Base-by-base conservation (phyloP, 2,797 vertebrate genomes). In the Rhyacichthys aspro region DNA sequence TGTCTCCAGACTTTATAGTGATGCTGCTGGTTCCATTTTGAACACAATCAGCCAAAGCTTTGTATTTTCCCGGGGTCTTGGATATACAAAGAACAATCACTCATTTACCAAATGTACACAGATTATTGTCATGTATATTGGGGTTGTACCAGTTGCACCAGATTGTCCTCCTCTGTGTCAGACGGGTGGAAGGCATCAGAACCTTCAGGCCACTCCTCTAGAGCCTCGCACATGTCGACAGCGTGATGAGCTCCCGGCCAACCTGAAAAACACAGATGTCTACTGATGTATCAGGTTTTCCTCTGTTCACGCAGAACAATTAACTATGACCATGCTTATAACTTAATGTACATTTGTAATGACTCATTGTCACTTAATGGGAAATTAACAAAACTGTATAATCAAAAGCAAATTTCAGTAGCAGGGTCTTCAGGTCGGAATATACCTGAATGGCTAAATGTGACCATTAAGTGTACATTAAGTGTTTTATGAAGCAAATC, bases 11-110 rank as follows among this genome's bases (percentile, higher is more conserved):
- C 87, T 92, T 96, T 84, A 97, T 87, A 72, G 91, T 79, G 67
- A 96, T 63, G 56, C 94, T 93, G 76, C 95, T 91, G 9, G 91
- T 90, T 58, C 87, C 91, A 5, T 89, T 92, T 71, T 86, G 92
- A 64, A 85, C 91, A 80, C 88, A 93, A 79, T 96, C 93, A 56
- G 90, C 89, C 76, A 92, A 81, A 66, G 92, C 93, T 79, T 85
- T 93, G 80, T 94, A 96, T 81, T 87, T 94, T 69, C 95, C 94
- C 72, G 94, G 90, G 83, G 91, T 92, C 94, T 96, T 66, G 52
- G n/a, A 59, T n/a, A n/a, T n/a, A n/a, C n/a, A 7, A 28, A 19
- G 16, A 45, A 34, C 23, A 28, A 28, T 28, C 23, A 33, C 23
- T 15, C 46, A 49, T 34, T 49, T 4, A 49, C 16, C 45, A 62